phyloP scores from a whole-genome alignment of 92 coral and sea anemone species.

The Umimayanthus kanabou region DNA sequence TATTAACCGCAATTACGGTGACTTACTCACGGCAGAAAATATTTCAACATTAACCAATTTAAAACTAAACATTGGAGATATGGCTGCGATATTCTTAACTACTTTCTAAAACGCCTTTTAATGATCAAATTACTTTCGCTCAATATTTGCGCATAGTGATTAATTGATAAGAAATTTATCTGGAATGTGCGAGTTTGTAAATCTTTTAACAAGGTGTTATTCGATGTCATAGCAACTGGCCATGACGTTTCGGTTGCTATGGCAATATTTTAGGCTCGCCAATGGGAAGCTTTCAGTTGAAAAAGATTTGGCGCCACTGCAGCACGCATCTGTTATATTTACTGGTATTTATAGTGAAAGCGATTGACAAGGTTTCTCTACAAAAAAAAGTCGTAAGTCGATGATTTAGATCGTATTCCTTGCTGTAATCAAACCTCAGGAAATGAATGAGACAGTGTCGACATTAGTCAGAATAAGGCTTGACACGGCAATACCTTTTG shows the following conservation, averaged over 20 bases:
- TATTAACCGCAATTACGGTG: not conserved
- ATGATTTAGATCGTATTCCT: not conserved
- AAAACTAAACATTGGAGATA: not conserved
- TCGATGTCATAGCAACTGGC: constrained; percentile 16
- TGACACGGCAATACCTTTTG: constrained; percentile 74
- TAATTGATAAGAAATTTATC: not conserved
- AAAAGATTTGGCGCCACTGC: constrained; percentile 43
- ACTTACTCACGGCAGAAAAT: not conserved
- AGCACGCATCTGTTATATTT: not conserved
- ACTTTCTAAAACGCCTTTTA: not conserved
- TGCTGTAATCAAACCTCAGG: not conserved
- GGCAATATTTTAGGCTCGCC: not conserved
- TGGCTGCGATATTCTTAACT: not conserved
- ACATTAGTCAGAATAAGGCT: constrained; percentile 32
- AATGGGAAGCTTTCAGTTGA: not conserved
- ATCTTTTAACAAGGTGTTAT: constrained; percentile 21
- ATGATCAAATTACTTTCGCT: not conserved
- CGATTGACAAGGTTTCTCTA: not conserved
- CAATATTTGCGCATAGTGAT: not conserved
- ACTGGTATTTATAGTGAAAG: constrained; percentile 1
- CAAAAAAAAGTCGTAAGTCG: too few species aligned
- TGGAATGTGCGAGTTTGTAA: constrained; percentile 22
- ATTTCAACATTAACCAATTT: not conserved
- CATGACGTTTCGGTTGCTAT: constrained; percentile 27
- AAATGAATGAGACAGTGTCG: constrained; percentile 18